Evolutionary conservation across 2,797 vertebrate genomes (phyloP).

Genomic region (Garrulus glandarius): DNA sequence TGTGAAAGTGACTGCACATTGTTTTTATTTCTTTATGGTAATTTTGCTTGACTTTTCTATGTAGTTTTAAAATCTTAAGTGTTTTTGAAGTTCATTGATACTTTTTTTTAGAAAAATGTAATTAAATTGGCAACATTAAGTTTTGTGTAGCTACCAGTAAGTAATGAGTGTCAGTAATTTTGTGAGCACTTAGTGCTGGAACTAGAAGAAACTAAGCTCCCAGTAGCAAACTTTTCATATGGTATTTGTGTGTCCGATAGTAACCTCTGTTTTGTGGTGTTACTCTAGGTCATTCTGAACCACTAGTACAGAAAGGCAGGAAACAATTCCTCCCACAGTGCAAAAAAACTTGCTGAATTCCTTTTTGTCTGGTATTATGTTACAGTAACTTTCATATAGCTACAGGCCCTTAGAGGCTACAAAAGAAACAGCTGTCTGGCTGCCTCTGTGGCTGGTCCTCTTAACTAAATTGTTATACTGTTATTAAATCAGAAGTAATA

Average conservation of each 20-base stretch:
- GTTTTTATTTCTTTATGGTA: not conserved
- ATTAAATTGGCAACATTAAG: not conserved
- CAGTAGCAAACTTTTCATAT: not conserved
- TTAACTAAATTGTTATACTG: not conserved
- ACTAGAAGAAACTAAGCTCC: not conserved
- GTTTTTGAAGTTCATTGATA: not conserved
- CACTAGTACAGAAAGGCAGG: slow-evolving; percentile 70
- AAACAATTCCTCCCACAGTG: slow-evolving; percentile 73
- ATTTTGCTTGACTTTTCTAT: not conserved
- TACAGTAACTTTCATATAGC: slow-evolving; percentile 68
- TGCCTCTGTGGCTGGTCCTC: not conserved
- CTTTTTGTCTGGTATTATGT: slow-evolving; percentile 72
- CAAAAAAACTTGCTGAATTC: slow-evolving; percentile 69
- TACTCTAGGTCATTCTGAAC: slow-evolving; percentile 85
- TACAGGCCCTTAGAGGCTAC: slow-evolving; percentile 1
- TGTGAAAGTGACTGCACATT: accelerated
- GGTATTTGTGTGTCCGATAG: slow-evolving; percentile 78
- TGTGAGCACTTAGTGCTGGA: not conserved
- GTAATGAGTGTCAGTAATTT: not conserved
- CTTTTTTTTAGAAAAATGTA: not conserved
- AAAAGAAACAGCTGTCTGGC: slow-evolving; percentile 56
- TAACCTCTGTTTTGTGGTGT: slow-evolving; percentile 87
- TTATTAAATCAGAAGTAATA: not conserved
- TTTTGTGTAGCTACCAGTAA: not conserved
- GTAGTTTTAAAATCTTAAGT: not conserved